Percentiles rank a stretch among this genome's conserved stretches.
These are phyloP conservation scores for Hirtodrosophila duncani DNA, from an alignment of 2,888 invertebrate genomes.

Conservation along the genomic window DNA sequence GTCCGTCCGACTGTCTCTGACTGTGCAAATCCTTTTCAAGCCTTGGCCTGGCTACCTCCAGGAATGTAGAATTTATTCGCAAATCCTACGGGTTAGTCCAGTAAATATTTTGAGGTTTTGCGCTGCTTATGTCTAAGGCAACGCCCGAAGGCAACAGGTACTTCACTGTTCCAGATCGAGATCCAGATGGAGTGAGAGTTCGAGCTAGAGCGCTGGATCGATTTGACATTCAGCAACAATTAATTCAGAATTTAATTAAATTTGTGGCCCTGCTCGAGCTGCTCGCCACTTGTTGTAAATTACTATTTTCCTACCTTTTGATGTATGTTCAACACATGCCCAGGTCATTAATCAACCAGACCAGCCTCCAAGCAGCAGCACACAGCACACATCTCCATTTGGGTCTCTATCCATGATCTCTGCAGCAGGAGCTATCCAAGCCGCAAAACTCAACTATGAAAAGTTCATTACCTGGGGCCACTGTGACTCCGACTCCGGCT, in stretches of 20 bases:
- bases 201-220: constrained; percentile 13
- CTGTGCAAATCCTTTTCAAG: constrained; percentile 60
- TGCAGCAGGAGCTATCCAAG: constrained; percentile 4
- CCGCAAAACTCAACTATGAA: no score
- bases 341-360: constrained; percentile 59
- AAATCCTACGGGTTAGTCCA: constrained; percentile 28
- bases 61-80: constrained; percentile 28
- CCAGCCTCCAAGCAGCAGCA: constrained; percentile 31
- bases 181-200: no score
- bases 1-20: constrained; percentile 4
- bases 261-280: constrained; percentile 35
- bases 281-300: constrained; percentile 53
- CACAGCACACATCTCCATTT: background rate
- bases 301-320: constrained; percentile 64
- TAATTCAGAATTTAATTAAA: constrained; percentile 49
- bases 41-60: constrained; percentile 42
- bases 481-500: no score
- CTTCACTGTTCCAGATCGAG: constrained; percentile 1
- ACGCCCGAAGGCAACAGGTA: constrained; percentile 50
- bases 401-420: constrained; percentile 46
- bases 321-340: constrained; percentile 66
- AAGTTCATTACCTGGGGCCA: constrained; percentile 7
- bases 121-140: constrained; percentile 52
- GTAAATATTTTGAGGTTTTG: constrained; percentile 71
- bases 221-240: constrained; percentile 14